Percentiles rank a stretch among this genome's conserved stretches.
Conservation (phyloP, 1,140 invertebrate species). For the Acyrthosiphon pisum region DNA sequence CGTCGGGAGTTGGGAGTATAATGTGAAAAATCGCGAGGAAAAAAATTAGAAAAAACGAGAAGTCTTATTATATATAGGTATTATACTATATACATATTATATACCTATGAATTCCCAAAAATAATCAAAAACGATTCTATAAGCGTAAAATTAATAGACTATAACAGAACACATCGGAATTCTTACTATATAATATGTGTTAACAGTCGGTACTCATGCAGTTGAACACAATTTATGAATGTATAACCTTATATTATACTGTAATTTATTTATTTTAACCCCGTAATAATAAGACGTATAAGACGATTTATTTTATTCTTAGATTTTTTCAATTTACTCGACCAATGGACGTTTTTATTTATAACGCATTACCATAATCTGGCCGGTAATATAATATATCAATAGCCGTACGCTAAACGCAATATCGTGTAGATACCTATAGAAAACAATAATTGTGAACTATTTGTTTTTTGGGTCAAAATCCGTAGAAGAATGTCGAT, state of each 20-base stretch:
- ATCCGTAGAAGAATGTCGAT: constrained; percentile 13
- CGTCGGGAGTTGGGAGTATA: neutral
- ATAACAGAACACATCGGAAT: neutral
- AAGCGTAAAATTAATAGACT: neutral
- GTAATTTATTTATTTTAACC: neutral
- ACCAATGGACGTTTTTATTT: neutral
- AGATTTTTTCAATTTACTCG: neutral
- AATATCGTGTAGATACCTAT: neutral
- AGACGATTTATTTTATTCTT: neutral
- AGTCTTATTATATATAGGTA: neutral
- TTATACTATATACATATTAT: neutral
- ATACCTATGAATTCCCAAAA: neutral
- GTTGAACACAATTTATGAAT: neutral
- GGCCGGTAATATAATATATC: neutral
- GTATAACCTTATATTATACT: neutral
- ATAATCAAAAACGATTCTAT: neutral
- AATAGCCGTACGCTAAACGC: neutral
- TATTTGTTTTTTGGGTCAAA: constrained; percentile 44
- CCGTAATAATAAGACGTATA: neutral
- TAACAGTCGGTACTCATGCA: neutral
- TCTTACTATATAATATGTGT: neutral
- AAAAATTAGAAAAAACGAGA: neutral
- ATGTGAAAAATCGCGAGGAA: constrained; percentile 20
- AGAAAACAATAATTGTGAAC: neutral
- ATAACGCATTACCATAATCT: neutral